Base-by-base conservation (phyloP, 2,888 invertebrate genomes). In the Odontocolon sp. region DNA sequence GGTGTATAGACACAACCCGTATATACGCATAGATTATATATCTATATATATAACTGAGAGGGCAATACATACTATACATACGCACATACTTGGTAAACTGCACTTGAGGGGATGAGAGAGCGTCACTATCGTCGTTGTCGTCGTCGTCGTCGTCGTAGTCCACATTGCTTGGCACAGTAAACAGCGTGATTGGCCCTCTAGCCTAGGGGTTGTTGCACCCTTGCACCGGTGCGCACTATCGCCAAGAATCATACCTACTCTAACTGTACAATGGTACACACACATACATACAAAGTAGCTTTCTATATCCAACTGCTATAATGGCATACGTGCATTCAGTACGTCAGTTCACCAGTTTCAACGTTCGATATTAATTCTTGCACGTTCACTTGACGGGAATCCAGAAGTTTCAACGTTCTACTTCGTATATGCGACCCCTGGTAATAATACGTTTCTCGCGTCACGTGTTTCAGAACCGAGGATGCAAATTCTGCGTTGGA, bases 401-500 rank as follows among this genome's bases (percentile, higher is more conserved):
- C 75, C 66, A 57, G 14, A 59, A 45, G 16, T 52, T 73, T 66
- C 76, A 54, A 73, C 14, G 21, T 69, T 67, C 28, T 23, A 6
- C 28, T 33, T 18, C 16, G 40, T 38, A 40, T 31, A 36, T 50
- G 38, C 8, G 31, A 57, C 23, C 38, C 6, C 36, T 23, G 31
- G 54, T 21, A 47, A 33, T 47, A 47, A 42, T 26, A 11, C 11
- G 28, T 9, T 2, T 6, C 14, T 6, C n/a, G n/a, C 33, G 31
- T 50, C 23, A 47, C 11, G 14, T 61, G 38, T 68, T 77, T 11
- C 80, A 84, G 84, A 31, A 83, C 83, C 16, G 56, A 54, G 8
- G 82, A 83, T 11, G 72, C 74, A 18, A 87, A 86, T 5, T 80
- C 83, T 16, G 83, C 83, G 1, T 50, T 86, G 2, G 82, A 84